These are phyloP conservation scores for Parochlus steinenii DNA, from an alignment of 2,888 invertebrate genomes.

Conservation along the genomic window DNA sequence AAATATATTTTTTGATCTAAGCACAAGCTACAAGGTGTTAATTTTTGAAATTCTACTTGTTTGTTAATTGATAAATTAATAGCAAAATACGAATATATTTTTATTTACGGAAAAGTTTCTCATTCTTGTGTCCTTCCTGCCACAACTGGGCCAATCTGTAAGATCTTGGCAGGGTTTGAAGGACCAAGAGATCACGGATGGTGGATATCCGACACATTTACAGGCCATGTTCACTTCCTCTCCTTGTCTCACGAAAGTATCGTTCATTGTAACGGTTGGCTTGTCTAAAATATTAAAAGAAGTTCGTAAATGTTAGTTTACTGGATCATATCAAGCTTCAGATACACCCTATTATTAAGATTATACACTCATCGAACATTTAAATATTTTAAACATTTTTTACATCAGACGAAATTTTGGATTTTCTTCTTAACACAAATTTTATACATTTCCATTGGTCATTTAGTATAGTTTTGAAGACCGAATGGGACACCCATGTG, in stretches of 20 bases:
- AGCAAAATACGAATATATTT: constrained; percentile 1
- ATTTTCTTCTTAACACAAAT: too few relatives aligned
- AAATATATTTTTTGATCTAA: too few relatives aligned
- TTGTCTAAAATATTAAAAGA: constrained; percentile 26
- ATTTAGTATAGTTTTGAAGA: too few relatives aligned
- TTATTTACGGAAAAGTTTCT: not conserved
- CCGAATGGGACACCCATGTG: too few relatives aligned
- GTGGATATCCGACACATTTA: constrained; percentile 36
- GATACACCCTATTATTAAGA: too few relatives aligned
- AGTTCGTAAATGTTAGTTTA: not conserved
- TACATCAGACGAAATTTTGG: too few relatives aligned
- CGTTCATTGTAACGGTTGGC: constrained; percentile 30
- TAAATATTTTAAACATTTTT: too few relatives aligned
- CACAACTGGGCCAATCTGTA: constrained; percentile 27
- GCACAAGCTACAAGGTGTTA: too few relatives aligned
- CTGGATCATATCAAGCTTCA: not conserved
- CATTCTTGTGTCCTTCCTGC: not conserved
- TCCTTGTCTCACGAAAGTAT: constrained; percentile 30
- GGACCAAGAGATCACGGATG: constrained; percentile 38
- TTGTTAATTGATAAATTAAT: too few relatives aligned
- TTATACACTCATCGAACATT: too few relatives aligned
- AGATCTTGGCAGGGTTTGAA: constrained; percentile 31
- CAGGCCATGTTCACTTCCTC: constrained; percentile 32
- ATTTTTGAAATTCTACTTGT: too few relatives aligned
- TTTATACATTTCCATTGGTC: too few relatives aligned